Base-by-base conservation (phyloP, 2,113 vertebrate genomes). In the Trogon surrucura region DNA sequence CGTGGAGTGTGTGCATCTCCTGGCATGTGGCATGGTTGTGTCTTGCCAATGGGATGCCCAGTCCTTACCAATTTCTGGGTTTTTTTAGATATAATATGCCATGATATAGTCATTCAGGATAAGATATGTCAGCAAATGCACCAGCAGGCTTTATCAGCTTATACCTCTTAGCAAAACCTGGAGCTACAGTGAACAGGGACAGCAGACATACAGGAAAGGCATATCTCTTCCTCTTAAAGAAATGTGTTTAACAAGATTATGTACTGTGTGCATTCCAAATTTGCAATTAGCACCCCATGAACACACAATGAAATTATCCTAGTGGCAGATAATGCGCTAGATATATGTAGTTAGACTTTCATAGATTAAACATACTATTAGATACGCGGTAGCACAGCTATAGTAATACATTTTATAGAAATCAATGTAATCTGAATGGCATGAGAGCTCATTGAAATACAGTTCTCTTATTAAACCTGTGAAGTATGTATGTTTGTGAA, bases 191-290 rank as follows among this genome's bases (percentile, higher is more conserved):
- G 74, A 77, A 57, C 34, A 66, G 32, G 64, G 62, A 80, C 80
- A 82, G 86, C 80, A 94, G 65, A 86, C 69, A 67, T 18, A 60
- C 9, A 93, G 79, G 81, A 81, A 58, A 94, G 53, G 67, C 88
- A 23, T 70, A 75, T 88, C 69, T 86, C 20, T 79, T 79, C 64
- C 48, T 91, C 88, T 78, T 71, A 72, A 89, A 91, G 57, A 93
- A 95, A 95, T 88, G 69, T 92, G 29, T 89, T 96, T 94, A 97
- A 94, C 69, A 86, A 69, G 93, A 85, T 96, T 93, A 79, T 85
- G 51, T 87, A 93, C 83, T 72, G 34, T 91, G 87, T 96, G 86
- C 92, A 88, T 93, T 94, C 86, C 38, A 60, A 73, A 91, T 96
- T 88, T 85, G 82, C 90, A 94, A 84, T 96, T 97, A 94, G 82